Base-by-base conservation (phyloP, 2,888 invertebrate species). In the Opisthograptis luteolata region DNA sequence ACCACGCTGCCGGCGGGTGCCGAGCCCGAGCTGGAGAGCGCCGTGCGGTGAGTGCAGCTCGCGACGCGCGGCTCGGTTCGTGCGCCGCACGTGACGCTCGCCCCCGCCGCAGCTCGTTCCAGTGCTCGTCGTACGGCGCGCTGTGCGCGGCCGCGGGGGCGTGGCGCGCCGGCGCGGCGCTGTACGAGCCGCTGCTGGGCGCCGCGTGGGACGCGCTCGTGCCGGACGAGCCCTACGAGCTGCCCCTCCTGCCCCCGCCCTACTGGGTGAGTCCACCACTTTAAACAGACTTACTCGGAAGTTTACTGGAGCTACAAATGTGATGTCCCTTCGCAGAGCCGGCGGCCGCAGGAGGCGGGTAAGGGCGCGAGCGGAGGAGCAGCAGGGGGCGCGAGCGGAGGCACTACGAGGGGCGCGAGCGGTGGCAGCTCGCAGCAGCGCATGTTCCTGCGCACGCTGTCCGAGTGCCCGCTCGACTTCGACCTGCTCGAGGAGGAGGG, bases 381-480 rank as follows among this genome's bases (percentile, higher is more conserved):
- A 14, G 12, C 17, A 24, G 9, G 13, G 31, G 28, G 14, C 15
- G 20, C 20, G n/a, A 34, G 27, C 25, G 4, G 32, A 14, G 27
- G 25, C 13, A 28, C 40, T 36, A 20, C 27, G 45, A 24, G 30
- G 27, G 37, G 12, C 32, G 37, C 5, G 9, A n/a, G 10, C 9
- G 30, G 6, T 6, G 19, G 28, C 15, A 27, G 25, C 22, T 4
- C 60, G 13, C 62, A 72, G 8, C 55, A 79, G 19, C 62, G 61
- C 2, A 54, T 80, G 49, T 86, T 87, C 58, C 60, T 81, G 28
- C 62, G 78, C 8, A 86, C 87, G 0, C 64, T 87, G 0, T 81
- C 87, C 0, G 87, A 87, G 27, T 69, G 81, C 54, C 85, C 87
- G 0, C 59, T 80, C 34, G 60, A 70, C 9, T 85, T 73, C 35